Conservation (phyloP, 2,113 vertebrate genomes). For the Salvelinus namaycush region DNA sequence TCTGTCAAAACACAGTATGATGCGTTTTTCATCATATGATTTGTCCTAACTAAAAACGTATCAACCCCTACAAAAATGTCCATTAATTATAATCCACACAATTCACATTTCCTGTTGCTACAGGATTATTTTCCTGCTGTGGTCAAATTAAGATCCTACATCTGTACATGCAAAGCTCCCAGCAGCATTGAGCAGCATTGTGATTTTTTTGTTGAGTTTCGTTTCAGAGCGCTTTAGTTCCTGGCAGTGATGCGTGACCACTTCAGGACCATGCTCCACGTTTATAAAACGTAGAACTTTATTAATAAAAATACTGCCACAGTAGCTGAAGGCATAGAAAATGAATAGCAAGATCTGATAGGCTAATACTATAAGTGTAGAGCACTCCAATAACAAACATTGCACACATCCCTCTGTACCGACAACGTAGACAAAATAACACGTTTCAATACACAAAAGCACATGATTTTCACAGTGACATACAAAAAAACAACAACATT, state of each 20-base stretch:
- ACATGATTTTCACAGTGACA: slow-evolving; percentile 37
- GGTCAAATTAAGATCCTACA: no score
- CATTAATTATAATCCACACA: no score
- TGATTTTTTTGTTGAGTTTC: slow-evolving; percentile 21
- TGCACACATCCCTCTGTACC: slow-evolving; percentile 66
- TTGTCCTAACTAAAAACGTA: no score
- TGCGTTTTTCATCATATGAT: no score
- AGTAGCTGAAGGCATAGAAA: slow-evolving; percentile 58
- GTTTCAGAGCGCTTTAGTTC: slow-evolving; percentile 40
- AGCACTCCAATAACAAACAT: slow-evolving; percentile 57
- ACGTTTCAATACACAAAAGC: slow-evolving; percentile 58
- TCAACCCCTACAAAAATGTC: no score
- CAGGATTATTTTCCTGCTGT: no score
- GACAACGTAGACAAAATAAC: slow-evolving; percentile 41
- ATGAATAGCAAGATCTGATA: slow-evolving; percentile 58
- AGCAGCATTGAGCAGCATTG: slow-evolving; percentile 5
- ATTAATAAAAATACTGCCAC: slow-evolving; percentile 58
- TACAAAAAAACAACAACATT: slow-evolving; percentile 44
- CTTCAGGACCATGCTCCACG: slow-evolving; percentile 28
- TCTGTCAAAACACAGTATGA: not conserved
- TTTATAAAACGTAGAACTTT: slow-evolving; percentile 59
- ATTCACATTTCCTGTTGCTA: no score
- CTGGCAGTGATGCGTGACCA: slow-evolving; percentile 52
- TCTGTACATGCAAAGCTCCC: slow-evolving; percentile 23
- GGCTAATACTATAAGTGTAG: slow-evolving; percentile 42